These are phyloP conservation scores for Rutilus rutilus DNA, from an alignment of 2,113 vertebrate species.

Conservation along the genomic window DNA sequence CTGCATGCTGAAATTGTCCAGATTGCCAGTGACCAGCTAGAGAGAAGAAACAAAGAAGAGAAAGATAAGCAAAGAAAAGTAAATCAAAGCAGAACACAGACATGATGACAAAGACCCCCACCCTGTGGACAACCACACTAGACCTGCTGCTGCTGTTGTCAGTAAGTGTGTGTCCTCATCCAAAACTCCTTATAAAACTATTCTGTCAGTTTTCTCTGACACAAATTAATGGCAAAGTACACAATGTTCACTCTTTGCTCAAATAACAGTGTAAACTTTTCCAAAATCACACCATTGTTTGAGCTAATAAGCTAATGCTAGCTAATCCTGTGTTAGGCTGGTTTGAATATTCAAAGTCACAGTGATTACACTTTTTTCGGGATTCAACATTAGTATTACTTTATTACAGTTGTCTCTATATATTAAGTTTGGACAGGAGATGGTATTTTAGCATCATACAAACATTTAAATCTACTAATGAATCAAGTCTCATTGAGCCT, in stretches of 20 bases:
- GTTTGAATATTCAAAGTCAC: not conserved
- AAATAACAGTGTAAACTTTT: not conserved
- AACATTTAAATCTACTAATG: not conserved
- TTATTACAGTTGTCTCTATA: not conserved
- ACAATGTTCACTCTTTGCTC: not conserved
- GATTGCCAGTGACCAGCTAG: slow-evolving; percentile 49
- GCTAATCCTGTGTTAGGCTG: not conserved
- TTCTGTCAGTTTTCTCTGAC: not conserved
- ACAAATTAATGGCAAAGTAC: not conserved
- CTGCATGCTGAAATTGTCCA: slow-evolving; percentile 50
- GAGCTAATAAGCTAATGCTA: not conserved
- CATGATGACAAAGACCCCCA: slow-evolving; percentile 43
- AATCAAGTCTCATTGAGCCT: not conserved
- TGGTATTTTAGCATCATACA: not conserved
- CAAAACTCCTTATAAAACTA: not conserved
- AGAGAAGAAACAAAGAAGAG: not conserved
- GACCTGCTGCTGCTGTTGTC: not conserved
- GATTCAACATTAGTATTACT: not conserved
- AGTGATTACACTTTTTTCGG: not conserved
- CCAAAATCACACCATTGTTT: not conserved
- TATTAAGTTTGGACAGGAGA: not conserved
- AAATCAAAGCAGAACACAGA: slow-evolving; percentile 35
- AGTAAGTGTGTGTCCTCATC: not conserved
- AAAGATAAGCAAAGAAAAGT: slow-evolving; percentile 34
- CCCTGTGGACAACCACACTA: slow-evolving; percentile 22